Percentiles rank a stretch among this genome's conserved stretches.
Conservation (phyloP, 2,888 invertebrate species). For the Allygus modestus region DNA sequence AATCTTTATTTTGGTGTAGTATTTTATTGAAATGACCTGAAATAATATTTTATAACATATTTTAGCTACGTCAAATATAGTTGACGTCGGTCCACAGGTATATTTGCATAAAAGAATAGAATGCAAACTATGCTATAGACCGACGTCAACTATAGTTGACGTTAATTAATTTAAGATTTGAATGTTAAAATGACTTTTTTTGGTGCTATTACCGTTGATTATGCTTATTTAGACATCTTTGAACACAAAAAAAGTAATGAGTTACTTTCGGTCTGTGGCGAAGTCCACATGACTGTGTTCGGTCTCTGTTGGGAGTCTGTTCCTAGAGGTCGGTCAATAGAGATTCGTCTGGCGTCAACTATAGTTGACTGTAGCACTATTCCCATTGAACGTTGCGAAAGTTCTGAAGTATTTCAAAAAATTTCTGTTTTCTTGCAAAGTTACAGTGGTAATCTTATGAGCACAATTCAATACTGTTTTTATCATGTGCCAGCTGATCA, state of each 20-base stretch:
- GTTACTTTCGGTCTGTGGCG: background rate
- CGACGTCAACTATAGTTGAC: background rate
- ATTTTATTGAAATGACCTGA: background rate
- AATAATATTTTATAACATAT: background rate
- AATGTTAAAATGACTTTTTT: background rate
- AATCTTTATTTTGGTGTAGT: background rate
- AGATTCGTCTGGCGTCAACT: background rate
- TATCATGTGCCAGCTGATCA: no score
- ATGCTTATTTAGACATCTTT: background rate
- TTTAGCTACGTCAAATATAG: background rate
- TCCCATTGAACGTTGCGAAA: no score
- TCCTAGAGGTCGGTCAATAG: background rate
- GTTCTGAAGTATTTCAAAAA: no score
- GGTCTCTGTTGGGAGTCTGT: background rate
- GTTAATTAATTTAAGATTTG: background rate
- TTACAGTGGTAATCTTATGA: no score
- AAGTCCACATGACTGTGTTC: background rate
- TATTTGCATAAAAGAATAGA: background rate
- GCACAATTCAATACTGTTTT: no score
- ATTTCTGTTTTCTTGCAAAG: no score
- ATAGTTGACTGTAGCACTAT: background rate
- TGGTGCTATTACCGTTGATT: background rate
- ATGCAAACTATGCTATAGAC: background rate
- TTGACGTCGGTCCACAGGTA: background rate
- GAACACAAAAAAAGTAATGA: background rate